Percentiles rank a stretch among this genome's conserved stretches.
Conservation (phyloP, 1,140 invertebrate species). For the Diorhabda sublineata region DNA sequence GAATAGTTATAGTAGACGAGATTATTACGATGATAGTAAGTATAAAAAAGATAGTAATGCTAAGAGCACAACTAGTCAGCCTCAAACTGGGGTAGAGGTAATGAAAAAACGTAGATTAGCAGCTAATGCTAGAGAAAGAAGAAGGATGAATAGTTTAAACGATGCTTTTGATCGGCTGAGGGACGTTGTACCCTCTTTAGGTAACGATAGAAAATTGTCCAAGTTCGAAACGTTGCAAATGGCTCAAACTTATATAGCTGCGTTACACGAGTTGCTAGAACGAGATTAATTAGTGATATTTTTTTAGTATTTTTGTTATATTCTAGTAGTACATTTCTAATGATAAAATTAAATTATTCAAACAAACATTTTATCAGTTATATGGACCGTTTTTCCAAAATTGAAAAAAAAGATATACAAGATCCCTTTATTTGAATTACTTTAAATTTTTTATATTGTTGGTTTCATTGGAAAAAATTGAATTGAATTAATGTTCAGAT, state of each 20-base stretch:
- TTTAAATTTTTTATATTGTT: too few species aligned
- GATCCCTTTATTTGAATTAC: too few species aligned
- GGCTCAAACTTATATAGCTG: conserved; percentile 76
- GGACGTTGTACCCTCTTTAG: conserved; percentile 69
- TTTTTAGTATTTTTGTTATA: neutral
- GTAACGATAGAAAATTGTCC: conserved; percentile 69
- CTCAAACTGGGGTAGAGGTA: conserved; percentile 39
- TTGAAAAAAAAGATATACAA: too few species aligned
- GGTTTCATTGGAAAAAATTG: too few species aligned
- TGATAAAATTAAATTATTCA: neutral
- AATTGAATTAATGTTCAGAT: too few species aligned
- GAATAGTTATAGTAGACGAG: conserved; percentile 29
- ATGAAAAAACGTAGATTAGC: conserved; percentile 61
- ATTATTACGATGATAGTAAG: conserved; percentile 36
- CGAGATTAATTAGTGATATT: conserved; percentile 27
- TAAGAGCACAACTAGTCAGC: conserved; percentile 31
- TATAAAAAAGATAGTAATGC: conserved; percentile 24
- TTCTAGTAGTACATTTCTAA: neutral
- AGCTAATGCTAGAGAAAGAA: conserved; percentile 68
- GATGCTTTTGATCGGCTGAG: conserved; percentile 72
- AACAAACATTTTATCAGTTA: neutral
- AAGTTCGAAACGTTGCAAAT: conserved; percentile 81
- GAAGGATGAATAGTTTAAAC: conserved; percentile 74
- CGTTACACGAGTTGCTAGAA: conserved; percentile 58
- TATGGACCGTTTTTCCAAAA: too few species aligned